phyloP scores from a whole-genome alignment of 2,113 vertebrate species.

The Puffinus mauretanicus region DNA sequence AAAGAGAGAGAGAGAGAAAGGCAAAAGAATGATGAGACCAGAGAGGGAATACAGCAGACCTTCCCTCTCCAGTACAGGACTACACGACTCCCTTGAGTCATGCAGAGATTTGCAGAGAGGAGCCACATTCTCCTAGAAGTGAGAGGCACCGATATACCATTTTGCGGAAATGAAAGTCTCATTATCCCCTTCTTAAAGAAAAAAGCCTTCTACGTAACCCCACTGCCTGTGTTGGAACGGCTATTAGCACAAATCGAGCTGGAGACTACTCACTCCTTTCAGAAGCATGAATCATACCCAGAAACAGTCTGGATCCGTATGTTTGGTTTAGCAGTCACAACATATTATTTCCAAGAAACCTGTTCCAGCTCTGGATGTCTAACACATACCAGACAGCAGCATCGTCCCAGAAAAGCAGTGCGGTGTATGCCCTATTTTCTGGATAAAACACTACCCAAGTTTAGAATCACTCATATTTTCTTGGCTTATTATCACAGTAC shows the following conservation, averaged over 20 bases:
- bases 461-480: too few species aligned
- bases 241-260: not conserved
- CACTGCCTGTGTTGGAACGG: not conserved
- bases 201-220: not conserved
- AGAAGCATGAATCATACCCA: not conserved
- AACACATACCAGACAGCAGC: not conserved
- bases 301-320: not conserved
- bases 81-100: not conserved
- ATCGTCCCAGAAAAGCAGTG: rapidly evolving
- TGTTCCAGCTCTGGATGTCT: not conserved
- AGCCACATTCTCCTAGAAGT: not conserved
- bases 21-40: not conserved
- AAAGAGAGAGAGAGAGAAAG: not conserved
- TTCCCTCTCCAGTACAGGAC: not conserved
- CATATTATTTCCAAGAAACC: not conserved
- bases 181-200: not conserved
- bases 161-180: not conserved
- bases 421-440: rapidly evolving
- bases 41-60: not conserved
- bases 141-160: not conserved
- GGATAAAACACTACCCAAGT: not conserved
- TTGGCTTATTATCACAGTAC: not conserved
- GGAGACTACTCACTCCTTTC: not conserved
- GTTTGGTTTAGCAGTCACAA: not conserved
- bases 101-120: not conserved